Percentiles rank a stretch among this genome's conserved stretches.
Conservation (phyloP, 2,888 invertebrate genomes). For the Protonemura montana region DNA sequence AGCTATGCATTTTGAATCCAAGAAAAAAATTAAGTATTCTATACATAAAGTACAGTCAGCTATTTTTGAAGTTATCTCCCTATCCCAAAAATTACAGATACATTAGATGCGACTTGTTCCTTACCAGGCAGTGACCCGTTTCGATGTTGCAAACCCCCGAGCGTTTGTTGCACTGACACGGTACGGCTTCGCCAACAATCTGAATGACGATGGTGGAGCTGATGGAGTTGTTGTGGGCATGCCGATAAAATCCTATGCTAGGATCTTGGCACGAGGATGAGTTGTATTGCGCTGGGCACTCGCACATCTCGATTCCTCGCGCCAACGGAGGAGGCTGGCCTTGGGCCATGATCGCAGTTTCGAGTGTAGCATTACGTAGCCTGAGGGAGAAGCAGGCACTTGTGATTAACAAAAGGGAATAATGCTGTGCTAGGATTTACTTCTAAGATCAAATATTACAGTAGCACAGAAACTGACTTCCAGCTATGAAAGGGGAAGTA, state of each 20-base stretch:
- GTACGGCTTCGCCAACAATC: slow-evolving; percentile 78
- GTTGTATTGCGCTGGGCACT: slow-evolving; percentile 81
- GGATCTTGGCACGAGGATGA: slow-evolving; percentile 92
- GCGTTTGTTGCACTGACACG: slow-evolving; percentile 83
- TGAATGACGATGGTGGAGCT: slow-evolving; percentile 77
- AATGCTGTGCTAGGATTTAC: slow-evolving; percentile 5
- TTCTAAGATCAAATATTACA: background rate
- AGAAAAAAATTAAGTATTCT: background rate
- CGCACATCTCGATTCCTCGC: slow-evolving; percentile 84
- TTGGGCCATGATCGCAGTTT: slow-evolving; percentile 77
- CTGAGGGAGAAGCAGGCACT: slow-evolving; percentile 57
- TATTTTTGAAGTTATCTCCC: background rate
- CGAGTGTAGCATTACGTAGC: slow-evolving; percentile 80
- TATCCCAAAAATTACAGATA: too few species aligned
- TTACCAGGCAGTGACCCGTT: slow-evolving; percentile 85
- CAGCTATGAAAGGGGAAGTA: too few species aligned
- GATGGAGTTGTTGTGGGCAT: slow-evolving; percentile 67
- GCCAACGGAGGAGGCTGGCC: slow-evolving; percentile 74
- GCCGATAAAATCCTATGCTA: slow-evolving; percentile 80
- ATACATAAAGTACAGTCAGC: background rate
- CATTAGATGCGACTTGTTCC: slow-evolving; percentile 51
- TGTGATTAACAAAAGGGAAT: background rate
- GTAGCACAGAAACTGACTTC: too few species aligned
- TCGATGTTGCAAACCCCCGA: slow-evolving; percentile 81
- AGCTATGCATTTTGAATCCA: too few species aligned